phyloP scores from a whole-genome alignment of 2,888 invertebrate species.

The Aphodius granarius region DNA sequence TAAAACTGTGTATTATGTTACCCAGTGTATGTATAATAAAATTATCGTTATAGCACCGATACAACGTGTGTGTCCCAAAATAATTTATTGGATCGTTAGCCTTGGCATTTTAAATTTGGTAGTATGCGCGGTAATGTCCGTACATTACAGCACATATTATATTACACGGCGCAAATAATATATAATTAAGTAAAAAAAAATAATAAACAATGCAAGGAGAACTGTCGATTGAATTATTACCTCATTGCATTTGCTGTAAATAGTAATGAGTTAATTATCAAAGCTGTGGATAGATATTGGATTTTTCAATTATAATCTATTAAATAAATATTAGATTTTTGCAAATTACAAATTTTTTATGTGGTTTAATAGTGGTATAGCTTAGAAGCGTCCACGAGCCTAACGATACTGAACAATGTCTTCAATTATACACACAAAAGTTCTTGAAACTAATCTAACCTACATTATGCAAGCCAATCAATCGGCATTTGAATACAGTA shows the following conservation, averaged over 20 bases:
- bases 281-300: background rate
- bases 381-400: too few relatives aligned
- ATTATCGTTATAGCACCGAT: background rate
- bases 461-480: background rate
- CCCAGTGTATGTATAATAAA: background rate
- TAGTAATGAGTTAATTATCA: background rate
- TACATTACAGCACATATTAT: background rate
- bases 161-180: background rate
- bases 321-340: too few relatives aligned
- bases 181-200: background rate
- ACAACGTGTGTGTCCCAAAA: background rate
- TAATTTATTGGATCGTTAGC: background rate
- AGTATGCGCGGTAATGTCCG: background rate
- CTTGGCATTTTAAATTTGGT: background rate
- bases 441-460: background rate
- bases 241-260: background rate
- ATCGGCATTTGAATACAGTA: background rate
- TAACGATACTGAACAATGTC: background rate
- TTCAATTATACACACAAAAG: background rate
- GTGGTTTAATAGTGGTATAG: too few relatives aligned
- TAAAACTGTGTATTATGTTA: background rate
- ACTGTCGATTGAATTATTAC: background rate
- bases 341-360: too few relatives aligned
- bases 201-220: background rate
- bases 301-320: too few relatives aligned